Percentiles rank a stretch among this genome's conserved stretches.
Evolutionary conservation across 2,113 vertebrate species (phyloP).

Genomic region (Pangasianodon gigas): DNA sequence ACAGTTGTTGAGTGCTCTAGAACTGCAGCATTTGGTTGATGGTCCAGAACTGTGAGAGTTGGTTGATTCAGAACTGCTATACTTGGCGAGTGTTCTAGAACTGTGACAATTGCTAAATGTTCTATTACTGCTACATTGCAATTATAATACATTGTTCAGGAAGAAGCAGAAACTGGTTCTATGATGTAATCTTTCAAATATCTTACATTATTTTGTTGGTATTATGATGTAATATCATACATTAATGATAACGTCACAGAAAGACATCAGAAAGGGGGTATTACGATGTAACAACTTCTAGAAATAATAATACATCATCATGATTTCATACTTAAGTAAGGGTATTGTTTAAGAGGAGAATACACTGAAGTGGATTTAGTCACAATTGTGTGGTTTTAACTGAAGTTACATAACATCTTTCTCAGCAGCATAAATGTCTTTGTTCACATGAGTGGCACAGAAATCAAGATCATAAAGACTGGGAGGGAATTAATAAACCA

Average conservation of each 20-base stretch:
- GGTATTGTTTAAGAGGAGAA: background rate
- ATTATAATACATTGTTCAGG: background rate
- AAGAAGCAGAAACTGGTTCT: background rate
- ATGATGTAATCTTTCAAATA: background rate
- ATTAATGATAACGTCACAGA: background rate
- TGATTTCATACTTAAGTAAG: background rate
- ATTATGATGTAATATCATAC: background rate
- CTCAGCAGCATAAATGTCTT: background rate
- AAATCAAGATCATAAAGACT: background rate
- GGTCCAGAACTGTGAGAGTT: background rate
- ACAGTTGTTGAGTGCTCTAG: background rate
- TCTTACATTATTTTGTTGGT: background rate
- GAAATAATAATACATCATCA: background rate
- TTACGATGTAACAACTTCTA: background rate
- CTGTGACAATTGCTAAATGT: background rate
- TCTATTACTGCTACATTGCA: background rate
- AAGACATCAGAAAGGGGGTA: background rate
- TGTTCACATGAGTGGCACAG: background rate
- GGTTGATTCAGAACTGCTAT: background rate
- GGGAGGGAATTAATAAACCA: background rate
- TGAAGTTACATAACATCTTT: background rate
- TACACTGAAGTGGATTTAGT: background rate
- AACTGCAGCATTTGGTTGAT: background rate
- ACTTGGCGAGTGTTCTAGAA: background rate
- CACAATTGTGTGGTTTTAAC: background rate